Conservation (phyloP, 2,113 vertebrate species). For the Calypte anna region DNA sequence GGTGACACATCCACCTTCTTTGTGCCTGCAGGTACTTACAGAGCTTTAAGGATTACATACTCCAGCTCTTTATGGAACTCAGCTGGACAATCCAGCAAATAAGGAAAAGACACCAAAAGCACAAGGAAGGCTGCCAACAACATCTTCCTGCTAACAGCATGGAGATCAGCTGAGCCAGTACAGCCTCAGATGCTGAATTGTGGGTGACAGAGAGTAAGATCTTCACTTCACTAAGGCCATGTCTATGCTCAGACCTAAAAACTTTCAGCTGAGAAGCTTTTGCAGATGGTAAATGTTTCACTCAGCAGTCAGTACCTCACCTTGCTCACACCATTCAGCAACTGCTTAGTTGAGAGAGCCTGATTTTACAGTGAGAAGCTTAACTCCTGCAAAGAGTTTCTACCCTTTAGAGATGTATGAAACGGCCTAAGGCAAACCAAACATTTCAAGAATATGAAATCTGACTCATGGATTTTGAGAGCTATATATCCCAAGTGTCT, state of each 20-base stretch:
- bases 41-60: background rate
- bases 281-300: background rate
- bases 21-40: background rate
- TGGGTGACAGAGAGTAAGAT: background rate
- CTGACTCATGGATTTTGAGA: background rate
- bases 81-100: background rate
- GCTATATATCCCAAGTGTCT: background rate
- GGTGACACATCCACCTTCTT: background rate
- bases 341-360: background rate
- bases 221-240: background rate
- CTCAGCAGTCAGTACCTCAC: background rate
- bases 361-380: background rate
- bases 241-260: background rate
- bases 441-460: background rate
- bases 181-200: rapidly evolving
- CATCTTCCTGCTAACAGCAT: background rate
- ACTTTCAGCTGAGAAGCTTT: background rate
- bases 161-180: background rate
- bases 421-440: background rate
- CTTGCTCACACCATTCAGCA: background rate
- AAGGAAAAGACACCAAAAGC: background rate
- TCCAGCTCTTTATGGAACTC: background rate
- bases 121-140: background rate
- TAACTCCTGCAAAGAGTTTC: background rate
- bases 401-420: background rate